Evolutionary conservation across 2,888 invertebrate genomes (phyloP).

Genomic region (Cephus sareptanus): DNA sequence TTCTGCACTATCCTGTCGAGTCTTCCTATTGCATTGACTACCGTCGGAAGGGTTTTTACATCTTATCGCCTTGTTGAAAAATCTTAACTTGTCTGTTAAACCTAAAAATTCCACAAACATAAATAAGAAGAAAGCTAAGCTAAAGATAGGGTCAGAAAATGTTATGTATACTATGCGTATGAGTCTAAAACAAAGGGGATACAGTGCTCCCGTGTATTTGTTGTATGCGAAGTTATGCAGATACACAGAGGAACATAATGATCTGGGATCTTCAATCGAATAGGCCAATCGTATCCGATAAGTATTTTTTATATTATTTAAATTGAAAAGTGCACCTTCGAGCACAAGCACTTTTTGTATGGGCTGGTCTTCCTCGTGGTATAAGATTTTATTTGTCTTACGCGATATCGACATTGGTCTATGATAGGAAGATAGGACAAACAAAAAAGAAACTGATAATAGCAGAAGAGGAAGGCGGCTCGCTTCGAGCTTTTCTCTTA

Average conservation of each 20-base stretch:
- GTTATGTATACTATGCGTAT: background rate
- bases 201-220: background rate
- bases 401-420: background rate
- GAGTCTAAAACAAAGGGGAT: background rate
- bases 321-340: background rate
- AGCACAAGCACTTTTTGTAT: background rate
- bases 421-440: background rate
- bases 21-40: background rate
- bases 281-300: background rate
- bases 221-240: background rate
- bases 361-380: background rate
- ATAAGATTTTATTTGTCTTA: background rate
- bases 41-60: background rate
- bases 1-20: background rate
- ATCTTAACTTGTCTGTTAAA: background rate
- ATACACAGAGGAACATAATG: background rate
- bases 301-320: background rate
- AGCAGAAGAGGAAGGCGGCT: background rate
- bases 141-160: background rate
- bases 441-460: background rate
- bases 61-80: background rate
- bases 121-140: background rate
- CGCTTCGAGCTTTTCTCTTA: background rate
- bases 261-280: background rate
- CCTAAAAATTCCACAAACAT: background rate